Conservation (phyloP, 2,113 vertebrate genomes). For the Rhinichthys klamathensis region DNA sequence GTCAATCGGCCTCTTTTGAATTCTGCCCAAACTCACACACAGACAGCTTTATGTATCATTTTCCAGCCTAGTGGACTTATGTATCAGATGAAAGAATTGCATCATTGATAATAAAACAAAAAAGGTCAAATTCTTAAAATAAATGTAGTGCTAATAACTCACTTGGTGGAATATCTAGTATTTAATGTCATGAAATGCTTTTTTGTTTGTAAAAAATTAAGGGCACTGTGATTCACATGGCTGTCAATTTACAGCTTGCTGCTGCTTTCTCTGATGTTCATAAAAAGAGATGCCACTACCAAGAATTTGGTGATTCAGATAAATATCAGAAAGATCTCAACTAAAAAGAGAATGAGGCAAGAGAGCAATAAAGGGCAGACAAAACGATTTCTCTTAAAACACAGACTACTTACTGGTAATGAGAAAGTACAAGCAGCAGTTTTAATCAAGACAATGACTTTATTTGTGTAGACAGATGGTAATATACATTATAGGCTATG, state of each 20-base stretch:
- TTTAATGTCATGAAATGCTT: background rate
- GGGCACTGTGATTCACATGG: background rate
- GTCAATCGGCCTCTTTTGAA: constrained; percentile 60
- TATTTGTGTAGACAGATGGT: constrained; percentile 5
- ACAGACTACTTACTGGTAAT: background rate
- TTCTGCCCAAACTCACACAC: constrained; percentile 40
- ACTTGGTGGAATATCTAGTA: background rate
- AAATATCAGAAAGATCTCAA: background rate
- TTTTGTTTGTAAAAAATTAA: background rate
- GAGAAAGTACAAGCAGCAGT: background rate
- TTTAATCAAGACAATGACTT: constrained; percentile 9
- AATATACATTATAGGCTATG: constrained; percentile 9
- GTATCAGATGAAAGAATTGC: background rate
- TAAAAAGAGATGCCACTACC: background rate
- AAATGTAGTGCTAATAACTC: background rate
- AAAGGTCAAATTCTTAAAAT: background rate
- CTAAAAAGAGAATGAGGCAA: background rate
- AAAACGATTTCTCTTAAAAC: background rate
- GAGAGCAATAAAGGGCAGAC: too few relatives aligned
- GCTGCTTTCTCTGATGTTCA: background rate
- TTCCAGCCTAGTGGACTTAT: constrained; percentile 46
- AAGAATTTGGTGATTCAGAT: background rate
- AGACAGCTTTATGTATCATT: constrained; percentile 52
- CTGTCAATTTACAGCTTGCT: background rate
- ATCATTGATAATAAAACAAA: constrained; percentile 23